A percentile compares a stretch with the other conserved stretches of the same genome.
Conservation (phyloP, 2,797 vertebrate genomes). For the Meda fulgida region DNA sequence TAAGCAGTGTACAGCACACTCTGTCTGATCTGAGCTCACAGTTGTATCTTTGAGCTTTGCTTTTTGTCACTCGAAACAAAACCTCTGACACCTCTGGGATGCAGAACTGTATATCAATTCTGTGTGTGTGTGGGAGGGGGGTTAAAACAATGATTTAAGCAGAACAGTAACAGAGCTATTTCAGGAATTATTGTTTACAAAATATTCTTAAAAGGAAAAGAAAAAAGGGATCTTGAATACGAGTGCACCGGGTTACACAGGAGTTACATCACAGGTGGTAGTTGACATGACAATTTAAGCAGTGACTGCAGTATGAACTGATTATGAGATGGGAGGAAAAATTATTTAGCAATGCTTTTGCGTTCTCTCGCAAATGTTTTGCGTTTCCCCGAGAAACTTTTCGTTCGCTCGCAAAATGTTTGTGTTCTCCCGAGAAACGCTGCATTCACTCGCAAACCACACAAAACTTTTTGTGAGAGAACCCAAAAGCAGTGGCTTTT, state of each 20-base stretch:
- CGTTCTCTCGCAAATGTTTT: too few species aligned
- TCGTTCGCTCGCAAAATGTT: too few species aligned
- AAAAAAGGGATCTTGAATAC: slow-evolving; percentile 2
- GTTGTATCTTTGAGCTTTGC: slow-evolving; percentile 2
- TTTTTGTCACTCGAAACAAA: slow-evolving; percentile 30
- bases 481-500: too few species aligned
- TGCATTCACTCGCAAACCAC: too few species aligned
- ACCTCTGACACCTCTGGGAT: slow-evolving; percentile 7
- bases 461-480: too few species aligned
- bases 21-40: slow-evolving; percentile 26
- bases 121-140: not conserved
- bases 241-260: not conserved
- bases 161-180: slow-evolving; percentile 24
- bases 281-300: slow-evolving; percentile 1
- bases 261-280: slow-evolving; percentile 4
- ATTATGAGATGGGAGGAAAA: not conserved
- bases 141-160: slow-evolving; percentile 23
- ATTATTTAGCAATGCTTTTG: too few species aligned
- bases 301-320: not conserved
- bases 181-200: slow-evolving; percentile 32
- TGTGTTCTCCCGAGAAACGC: too few species aligned
- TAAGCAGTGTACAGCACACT: slow-evolving; percentile 7
- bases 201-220: slow-evolving; percentile 31
- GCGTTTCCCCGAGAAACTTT: too few species aligned
- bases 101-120: not conserved